Conservation (phyloP, 2,113 vertebrate genomes). For the Mesoclemmys tuberculata region DNA sequence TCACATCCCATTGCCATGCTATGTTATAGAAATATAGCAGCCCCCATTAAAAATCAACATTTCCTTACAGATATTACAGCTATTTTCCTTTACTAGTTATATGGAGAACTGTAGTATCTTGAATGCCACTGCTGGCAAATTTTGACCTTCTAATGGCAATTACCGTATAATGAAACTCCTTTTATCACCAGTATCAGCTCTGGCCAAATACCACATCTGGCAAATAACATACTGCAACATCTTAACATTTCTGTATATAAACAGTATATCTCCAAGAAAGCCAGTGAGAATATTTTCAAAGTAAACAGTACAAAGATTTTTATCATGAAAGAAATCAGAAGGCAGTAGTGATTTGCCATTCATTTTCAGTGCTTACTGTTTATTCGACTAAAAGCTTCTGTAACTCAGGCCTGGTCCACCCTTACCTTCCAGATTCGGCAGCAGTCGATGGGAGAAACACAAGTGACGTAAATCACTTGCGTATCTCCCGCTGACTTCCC, state of each 20-base stretch:
- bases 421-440: too few relatives aligned
- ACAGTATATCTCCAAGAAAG: neutral
- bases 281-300: neutral
- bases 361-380: neutral
- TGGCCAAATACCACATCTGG: neutral
- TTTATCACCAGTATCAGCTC: constrained; percentile 43
- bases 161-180: neutral
- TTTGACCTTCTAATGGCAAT: constrained; percentile 1
- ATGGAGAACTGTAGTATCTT: neutral
- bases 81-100: neutral
- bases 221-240: neutral
- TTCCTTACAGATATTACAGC: rapidly evolving
- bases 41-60: rapidly evolving
- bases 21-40: neutral
- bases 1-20: neutral
- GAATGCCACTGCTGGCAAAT: constrained; percentile 32
- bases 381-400: rapidly evolving
- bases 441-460: too few relatives aligned
- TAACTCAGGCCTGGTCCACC: too few relatives aligned
- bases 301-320: neutral
- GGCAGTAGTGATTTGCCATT: neutral
- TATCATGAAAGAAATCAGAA: constrained; percentile 4
- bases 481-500: too few relatives aligned
- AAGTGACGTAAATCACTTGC: too few relatives aligned
- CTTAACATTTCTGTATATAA: rapidly evolving